These are phyloP conservation scores for Chaetodon trifascialis DNA, from an alignment of 2,113 vertebrate genomes.

Conservation along the genomic window DNA sequence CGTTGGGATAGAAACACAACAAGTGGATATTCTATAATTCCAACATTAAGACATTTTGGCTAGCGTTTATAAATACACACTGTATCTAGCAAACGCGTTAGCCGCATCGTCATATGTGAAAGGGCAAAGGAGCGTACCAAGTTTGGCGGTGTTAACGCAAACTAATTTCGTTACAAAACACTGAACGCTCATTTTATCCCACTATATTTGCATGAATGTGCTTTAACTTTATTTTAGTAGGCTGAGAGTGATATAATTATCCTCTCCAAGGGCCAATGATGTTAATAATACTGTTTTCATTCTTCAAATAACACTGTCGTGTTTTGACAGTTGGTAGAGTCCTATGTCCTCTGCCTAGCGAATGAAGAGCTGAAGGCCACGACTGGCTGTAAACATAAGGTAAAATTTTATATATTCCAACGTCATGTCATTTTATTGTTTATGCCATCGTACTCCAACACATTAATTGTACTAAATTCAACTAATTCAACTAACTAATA, in stretches of 20 bases:
- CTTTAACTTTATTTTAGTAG: no score
- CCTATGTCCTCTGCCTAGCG: slow-evolving; percentile 74
- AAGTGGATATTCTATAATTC: background rate
- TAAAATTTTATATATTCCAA: slow-evolving; percentile 5
- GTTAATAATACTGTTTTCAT: background rate
- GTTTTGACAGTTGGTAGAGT: slow-evolving; percentile 67
- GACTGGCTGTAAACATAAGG: slow-evolving; percentile 51
- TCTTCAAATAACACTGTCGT: background rate
- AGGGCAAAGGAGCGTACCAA: slow-evolving; percentile 69
- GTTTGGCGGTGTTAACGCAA: background rate
- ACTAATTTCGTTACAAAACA: background rate
- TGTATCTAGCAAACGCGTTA: slow-evolving; percentile 62
- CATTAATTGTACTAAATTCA: rapidly evolving
- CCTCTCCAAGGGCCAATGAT: rapidly evolving
- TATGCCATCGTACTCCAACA: rapidly evolving
- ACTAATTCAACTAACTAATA: rapidly evolving
- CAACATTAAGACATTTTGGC: slow-evolving; percentile 61
- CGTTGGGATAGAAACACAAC: slow-evolving; percentile 1
- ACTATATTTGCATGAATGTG: no score
- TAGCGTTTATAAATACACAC: slow-evolving; percentile 33
- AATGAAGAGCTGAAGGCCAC: slow-evolving; percentile 59
- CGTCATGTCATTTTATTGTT: background rate
- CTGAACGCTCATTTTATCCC: background rate
- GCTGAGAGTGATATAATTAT: background rate
- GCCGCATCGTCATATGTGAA: slow-evolving; percentile 65